Evolutionary conservation across 2,113 vertebrate genomes (phyloP).

Genomic region (Bos taurus): DNA sequence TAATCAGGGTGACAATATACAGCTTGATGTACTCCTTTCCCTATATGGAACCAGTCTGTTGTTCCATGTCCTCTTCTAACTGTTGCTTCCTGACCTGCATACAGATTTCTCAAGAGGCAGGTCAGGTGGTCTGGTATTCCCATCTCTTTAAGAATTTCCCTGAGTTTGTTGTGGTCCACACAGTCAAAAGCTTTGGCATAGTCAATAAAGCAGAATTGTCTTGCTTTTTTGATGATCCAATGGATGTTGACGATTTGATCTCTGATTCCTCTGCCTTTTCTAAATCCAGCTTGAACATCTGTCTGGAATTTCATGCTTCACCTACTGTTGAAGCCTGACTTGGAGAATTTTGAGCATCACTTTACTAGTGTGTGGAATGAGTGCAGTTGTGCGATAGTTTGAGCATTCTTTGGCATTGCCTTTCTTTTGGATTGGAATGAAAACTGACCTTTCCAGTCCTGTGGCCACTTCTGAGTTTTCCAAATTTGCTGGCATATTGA

Average conservation of each 20-base stretch:
- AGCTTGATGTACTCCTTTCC: background rate
- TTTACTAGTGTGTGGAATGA: background rate
- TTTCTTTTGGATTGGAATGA: background rate
- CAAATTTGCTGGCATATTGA: background rate
- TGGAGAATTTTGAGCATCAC: background rate
- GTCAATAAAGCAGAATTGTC: background rate
- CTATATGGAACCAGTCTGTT: background rate
- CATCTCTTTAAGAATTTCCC: background rate
- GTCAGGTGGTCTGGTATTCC: background rate
- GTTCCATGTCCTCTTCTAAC: background rate
- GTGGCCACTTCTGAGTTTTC: background rate
- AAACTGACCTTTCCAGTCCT: background rate
- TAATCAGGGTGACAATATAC: background rate
- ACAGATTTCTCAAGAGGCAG: background rate
- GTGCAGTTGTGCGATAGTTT: rapidly evolving
- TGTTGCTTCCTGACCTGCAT: background rate
- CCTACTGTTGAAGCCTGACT: background rate
- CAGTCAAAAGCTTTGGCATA: background rate
- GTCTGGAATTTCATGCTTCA: background rate
- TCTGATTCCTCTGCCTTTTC: background rate
- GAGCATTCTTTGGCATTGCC: background rate
- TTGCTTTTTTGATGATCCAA: background rate
- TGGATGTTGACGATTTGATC: background rate
- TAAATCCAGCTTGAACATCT: background rate
- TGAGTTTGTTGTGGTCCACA: background rate